Evolutionary conservation across 2,113 vertebrate genomes (phyloP), one percentile per base, ranked within the genome.

Genomic region (Colius striatus): DNA sequence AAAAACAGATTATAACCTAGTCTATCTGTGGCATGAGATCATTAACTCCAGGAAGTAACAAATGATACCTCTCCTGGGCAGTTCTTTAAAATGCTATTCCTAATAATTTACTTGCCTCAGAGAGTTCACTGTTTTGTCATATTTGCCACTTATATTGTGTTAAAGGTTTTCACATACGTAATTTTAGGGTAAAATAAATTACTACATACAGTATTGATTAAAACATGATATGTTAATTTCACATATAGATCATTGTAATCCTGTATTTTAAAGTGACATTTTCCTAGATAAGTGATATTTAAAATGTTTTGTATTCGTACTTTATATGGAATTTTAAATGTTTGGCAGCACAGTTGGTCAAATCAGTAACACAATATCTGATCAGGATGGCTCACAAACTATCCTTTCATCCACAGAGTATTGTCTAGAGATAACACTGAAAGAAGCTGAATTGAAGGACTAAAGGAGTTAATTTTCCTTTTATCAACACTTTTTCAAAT

Each of bases 1-100:
- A 95, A 84, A n/a, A 95, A 91, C 38, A 89, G 65, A 95, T 94
- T 96, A 95, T 90, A 94, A 91, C 71, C 78, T 65, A 89, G 87
- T 94, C 95, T 94, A 87, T 84, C 91, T 91, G 66, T 87, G 91
- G 87, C 84, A 75, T 23, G 45, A 84, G 92, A 96, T 92, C 91
- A 92, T 94, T 97, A 96, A 73, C 16, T 92, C 36, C 30, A 87
- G 66, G 74, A 94, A 82, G 57, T 84, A 89, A 95, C 70, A 95
- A 96, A 95, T 68, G 48, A 84, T 61, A 78, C 20, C 21, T 92
- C 66, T 91, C 25, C 53, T 84, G 45, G 50, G 71, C 41, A 82
- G 29, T 77, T 94, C 70, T 91, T 94, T 92, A 68, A 94, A 94
- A 94, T 78, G 61, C 9, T 90, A 36, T 82, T 92, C 53, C 53